phyloP scores from a whole-genome alignment of 2,797 vertebrate genomes.

The Epinephelus coioides region DNA sequence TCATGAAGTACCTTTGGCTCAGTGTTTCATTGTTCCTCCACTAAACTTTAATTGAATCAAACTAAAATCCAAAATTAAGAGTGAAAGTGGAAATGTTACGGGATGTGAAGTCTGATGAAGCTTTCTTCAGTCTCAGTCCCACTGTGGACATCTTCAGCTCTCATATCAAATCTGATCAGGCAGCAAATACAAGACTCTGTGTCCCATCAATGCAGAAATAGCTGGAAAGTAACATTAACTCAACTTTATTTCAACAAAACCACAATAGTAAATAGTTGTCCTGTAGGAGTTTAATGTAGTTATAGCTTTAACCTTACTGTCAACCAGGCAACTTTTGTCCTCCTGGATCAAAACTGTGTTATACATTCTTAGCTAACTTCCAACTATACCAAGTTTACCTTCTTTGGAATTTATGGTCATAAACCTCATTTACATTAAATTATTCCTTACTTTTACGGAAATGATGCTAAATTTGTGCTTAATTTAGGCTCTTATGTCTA shows the following conservation, averaged over 20 bases:
- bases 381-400: too few species aligned
- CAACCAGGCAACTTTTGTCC: too few species aligned
- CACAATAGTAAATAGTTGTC: too few species aligned
- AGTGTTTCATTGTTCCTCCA: conserved; percentile 23
- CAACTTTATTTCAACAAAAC: not conserved
- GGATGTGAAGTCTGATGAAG: conserved; percentile 32
- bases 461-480: too few species aligned
- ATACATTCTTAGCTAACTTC: too few species aligned
- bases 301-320: not conserved
- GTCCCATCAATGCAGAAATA: not conserved
- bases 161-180: conserved; percentile 5
- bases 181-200: not conserved
- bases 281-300: not conserved
- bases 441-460: too few species aligned
- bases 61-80: conserved; percentile 46
- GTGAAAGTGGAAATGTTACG: conserved; percentile 41
- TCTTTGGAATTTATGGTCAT: too few species aligned
- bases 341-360: not conserved
- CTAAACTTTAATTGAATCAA: conserved; percentile 59
- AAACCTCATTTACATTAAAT: too few species aligned
- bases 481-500: too few species aligned
- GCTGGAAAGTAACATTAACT: not conserved
- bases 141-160: conserved; percentile 24
- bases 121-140: conserved; percentile 26
- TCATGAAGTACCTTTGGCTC: conserved; percentile 51